Evolutionary conservation across 2,888 invertebrate genomes (phyloP).

Genomic region (Dynastes grantii): DNA sequence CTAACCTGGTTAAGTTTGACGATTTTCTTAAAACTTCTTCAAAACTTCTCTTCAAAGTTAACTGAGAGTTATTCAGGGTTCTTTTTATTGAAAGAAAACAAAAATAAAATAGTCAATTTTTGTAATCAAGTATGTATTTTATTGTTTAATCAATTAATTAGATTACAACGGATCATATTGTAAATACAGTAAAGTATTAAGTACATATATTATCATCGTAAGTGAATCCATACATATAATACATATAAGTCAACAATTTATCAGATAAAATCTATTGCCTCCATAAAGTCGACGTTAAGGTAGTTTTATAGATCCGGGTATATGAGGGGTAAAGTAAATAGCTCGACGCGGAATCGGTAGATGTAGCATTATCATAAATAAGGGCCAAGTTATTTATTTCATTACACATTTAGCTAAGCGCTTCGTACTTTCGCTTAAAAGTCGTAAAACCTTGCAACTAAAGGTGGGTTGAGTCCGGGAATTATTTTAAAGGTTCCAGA

Average conservation of each 20-base stretch:
- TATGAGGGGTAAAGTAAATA: no score
- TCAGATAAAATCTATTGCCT: neutral
- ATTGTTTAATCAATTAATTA: conserved; percentile 22
- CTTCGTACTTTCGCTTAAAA: no score
- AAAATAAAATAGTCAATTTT: neutral
- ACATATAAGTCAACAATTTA: conserved; percentile 14
- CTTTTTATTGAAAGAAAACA: no score
- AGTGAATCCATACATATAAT: neutral
- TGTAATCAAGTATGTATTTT: conserved; percentile 43
- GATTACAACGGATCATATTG: conserved; percentile 11
- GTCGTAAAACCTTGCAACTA: no score
- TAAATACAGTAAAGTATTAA: conserved; percentile 19
- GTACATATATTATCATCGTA: conserved; percentile 18
- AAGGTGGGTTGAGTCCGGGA: no score
- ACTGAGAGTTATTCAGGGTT: no score
- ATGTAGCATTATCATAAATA: conserved; percentile 18
- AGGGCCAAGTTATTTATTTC: conserved; percentile 30
- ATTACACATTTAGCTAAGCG: neutral
- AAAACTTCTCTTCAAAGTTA: no score
- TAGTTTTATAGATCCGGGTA: no score
- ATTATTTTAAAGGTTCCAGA: no score
- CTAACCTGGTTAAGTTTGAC: no score
- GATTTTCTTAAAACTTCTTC: no score
- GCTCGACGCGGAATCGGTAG: no score
- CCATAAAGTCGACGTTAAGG: neutral